Percentiles rank a stretch among this genome's conserved stretches.
Evolutionary conservation across 2,113 vertebrate species (phyloP).

Genomic region (Sus scrofa): T2T-Sscrofa CM000830.6:49153501-49154000

Average conservation of each 20-base stretch:
- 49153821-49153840: slow-evolving; percentile 6
- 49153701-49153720: background rate
- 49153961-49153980: slow-evolving; percentile 22
- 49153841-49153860: background rate
- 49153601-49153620: slow-evolving; percentile 45
- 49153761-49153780: background rate
- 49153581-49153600: slow-evolving; percentile 46
- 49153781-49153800: slow-evolving; percentile 9
- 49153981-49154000: background rate
- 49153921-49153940: background rate
- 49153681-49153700: background rate
- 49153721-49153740: background rate
- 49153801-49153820: slow-evolving; percentile 22
- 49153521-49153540: slow-evolving; percentile 16
- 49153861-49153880: background rate
- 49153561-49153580: background rate
- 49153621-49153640: slow-evolving; percentile 49
- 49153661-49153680: background rate
- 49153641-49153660: slow-evolving; percentile 14
- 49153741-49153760: background rate
- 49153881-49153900: background rate
- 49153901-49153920: background rate
- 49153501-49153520: background rate
- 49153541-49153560: background rate
- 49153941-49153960: background rate